A percentile compares a stretch with the other conserved stretches of the same genome.
Evolutionary conservation across 2,113 vertebrate genomes (phyloP).

Genomic region (Plotosus lineatus): DNA sequence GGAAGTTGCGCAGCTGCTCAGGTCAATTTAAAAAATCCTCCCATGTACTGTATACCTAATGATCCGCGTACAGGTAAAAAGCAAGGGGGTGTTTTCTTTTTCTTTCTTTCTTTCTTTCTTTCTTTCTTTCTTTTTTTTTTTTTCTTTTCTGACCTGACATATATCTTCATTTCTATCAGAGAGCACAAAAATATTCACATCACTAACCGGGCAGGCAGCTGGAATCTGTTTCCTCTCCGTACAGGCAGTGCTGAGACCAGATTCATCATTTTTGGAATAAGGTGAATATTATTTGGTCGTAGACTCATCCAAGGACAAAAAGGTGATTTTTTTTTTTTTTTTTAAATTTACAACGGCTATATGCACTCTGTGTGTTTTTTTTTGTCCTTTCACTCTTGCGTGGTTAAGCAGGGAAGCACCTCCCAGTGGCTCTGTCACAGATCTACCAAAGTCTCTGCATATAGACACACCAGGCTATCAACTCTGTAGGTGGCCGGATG

Average conservation of each 20-base stretch:
- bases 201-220: background rate
- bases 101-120: too few species aligned
- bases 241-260: slow-evolving; percentile 46
- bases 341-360: slow-evolving; percentile 56
- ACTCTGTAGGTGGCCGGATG: slow-evolving; percentile 42
- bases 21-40: slow-evolving; percentile 66
- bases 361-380: slow-evolving; percentile 44
- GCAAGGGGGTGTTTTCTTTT: too few species aligned
- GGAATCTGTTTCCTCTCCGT: slow-evolving; percentile 32
- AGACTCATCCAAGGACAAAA: background rate
- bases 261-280: slow-evolving; percentile 40
- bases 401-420: slow-evolving; percentile 68
- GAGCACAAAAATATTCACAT: background rate
- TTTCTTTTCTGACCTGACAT: too few species aligned
- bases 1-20: slow-evolving; percentile 74
- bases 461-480: slow-evolving; percentile 58
- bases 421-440: slow-evolving; percentile 62
- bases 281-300: too few species aligned
- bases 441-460: slow-evolving; percentile 39
- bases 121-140: too few species aligned
- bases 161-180: too few species aligned
- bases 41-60: slow-evolving; percentile 50
- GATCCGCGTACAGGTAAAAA: slow-evolving; percentile 28
- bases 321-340: background rate
- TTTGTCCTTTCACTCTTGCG: slow-evolving; percentile 57